Evolutionary conservation across 2,888 invertebrate species (phyloP).

Genomic region (Melikaiella ostensackeni): DNA sequence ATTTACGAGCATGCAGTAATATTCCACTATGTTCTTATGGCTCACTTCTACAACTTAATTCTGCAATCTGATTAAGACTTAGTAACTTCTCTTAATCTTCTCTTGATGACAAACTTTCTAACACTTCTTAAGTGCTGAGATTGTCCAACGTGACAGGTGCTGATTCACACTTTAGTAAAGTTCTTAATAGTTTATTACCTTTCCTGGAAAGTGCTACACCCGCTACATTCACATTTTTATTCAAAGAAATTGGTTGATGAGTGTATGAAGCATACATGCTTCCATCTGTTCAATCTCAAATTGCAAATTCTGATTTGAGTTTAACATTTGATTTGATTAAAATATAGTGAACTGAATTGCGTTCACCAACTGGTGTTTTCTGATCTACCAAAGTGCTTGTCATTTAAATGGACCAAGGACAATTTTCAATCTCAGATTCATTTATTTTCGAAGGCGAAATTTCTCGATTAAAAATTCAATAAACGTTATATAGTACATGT

Average conservation of each 20-base stretch:
- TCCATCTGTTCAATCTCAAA: background rate
- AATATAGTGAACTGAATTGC: background rate
- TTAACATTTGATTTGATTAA: background rate
- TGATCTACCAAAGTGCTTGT: background rate
- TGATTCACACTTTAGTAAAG: background rate
- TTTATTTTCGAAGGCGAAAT: background rate
- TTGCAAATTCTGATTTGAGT: background rate
- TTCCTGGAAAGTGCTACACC: background rate
- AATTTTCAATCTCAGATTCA: background rate
- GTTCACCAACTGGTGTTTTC: background rate
- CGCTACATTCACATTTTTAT: background rate
- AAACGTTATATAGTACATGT: background rate
- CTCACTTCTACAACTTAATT: background rate
- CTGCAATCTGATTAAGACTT: background rate
- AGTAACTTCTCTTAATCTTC: slow-evolving; percentile 7
- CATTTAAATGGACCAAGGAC: background rate
- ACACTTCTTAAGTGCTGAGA: background rate
- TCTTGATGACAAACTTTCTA: background rate
- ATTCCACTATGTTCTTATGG: background rate
- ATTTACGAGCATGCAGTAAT: background rate
- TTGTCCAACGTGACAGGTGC: background rate
- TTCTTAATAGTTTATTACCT: background rate
- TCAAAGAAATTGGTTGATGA: background rate
- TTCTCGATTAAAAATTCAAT: background rate
- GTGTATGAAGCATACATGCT: background rate